Conservation (phyloP, 2,888 invertebrate species). For the Eudemis profundana region DNA sequence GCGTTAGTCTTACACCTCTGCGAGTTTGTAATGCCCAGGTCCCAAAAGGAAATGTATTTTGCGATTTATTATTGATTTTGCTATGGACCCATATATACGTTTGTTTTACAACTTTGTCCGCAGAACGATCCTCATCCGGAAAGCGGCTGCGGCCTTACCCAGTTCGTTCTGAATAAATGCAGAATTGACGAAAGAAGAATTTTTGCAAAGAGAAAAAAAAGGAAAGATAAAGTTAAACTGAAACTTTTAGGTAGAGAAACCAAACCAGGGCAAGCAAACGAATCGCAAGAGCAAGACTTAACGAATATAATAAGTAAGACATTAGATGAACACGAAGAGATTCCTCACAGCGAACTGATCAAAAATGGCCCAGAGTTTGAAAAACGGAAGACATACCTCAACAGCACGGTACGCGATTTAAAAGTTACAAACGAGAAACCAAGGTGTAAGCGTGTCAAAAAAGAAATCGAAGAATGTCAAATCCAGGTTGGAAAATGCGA, state of each 20-base stretch:
- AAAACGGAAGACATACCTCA: too few species aligned
- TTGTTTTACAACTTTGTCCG: background rate
- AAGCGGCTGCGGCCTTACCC: background rate
- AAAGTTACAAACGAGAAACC: background rate
- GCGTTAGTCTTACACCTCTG: too few species aligned
- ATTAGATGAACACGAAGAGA: too few species aligned
- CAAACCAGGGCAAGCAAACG: too few species aligned
- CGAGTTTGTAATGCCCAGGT: too few species aligned
- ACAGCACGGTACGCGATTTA: background rate
- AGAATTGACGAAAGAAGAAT: background rate
- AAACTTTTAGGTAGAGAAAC: too few species aligned
- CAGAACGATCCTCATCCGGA: background rate
- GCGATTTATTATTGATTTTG: background rate
- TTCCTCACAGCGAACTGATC: too few species aligned
- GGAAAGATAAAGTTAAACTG: too few species aligned
- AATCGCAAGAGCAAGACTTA: too few species aligned
- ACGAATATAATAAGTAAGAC: too few species aligned
- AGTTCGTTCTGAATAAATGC: background rate
- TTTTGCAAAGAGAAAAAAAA: background rate
- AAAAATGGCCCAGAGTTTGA: too few species aligned
- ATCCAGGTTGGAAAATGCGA: background rate
- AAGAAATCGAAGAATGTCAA: background rate
- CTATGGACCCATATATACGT: background rate
- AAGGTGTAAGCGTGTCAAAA: background rate
- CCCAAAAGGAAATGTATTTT: background rate